A percentile compares a stretch with the other conserved stretches of the same genome.
These are phyloP conservation scores for Discoglossus pictus DNA, from an alignment of 2,797 vertebrate genomes.

Conservation along the genomic window DNA sequence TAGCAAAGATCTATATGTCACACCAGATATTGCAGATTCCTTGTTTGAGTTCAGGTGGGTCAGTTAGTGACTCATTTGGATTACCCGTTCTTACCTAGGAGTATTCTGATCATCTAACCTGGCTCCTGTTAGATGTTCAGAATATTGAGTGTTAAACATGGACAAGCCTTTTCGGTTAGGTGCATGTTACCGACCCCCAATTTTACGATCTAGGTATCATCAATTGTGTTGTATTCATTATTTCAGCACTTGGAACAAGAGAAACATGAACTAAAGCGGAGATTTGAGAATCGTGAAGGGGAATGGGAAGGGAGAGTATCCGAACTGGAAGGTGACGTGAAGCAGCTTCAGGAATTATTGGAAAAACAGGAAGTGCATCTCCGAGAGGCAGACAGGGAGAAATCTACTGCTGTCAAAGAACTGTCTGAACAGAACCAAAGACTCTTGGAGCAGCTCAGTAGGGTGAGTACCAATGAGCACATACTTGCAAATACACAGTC, in stretches of 20 bases:
- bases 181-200: conserved; percentile 4
- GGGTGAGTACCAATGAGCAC: conserved; percentile 75
- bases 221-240: conserved; percentile 28
- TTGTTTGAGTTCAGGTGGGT: too few species aligned
- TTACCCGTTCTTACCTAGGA: too few species aligned
- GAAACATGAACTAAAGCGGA: conserved; percentile 88
- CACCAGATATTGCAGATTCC: too few species aligned
- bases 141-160: too few species aligned
- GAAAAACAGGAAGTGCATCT: conserved; percentile 91
- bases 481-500: neutral
- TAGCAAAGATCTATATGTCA: too few species aligned
- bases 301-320: conserved; percentile 96
- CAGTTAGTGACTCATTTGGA: too few species aligned
- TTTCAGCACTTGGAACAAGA: conserved; percentile 94
- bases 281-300: conserved; percentile 90
- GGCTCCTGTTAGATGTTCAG: too few species aligned
- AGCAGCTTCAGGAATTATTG: conserved; percentile 90
- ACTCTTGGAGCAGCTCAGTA: conserved; percentile 93
- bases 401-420: conserved; percentile 85
- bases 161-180: neutral
- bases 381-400: conserved; percentile 87
- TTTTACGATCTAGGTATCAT: neutral
- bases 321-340: conserved; percentile 92
- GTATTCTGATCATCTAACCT: too few species aligned
- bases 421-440: conserved; percentile 97